Evolutionary conservation across 1,140 invertebrate genomes (phyloP).

Genomic region (Steinernema khuongi): DNA sequence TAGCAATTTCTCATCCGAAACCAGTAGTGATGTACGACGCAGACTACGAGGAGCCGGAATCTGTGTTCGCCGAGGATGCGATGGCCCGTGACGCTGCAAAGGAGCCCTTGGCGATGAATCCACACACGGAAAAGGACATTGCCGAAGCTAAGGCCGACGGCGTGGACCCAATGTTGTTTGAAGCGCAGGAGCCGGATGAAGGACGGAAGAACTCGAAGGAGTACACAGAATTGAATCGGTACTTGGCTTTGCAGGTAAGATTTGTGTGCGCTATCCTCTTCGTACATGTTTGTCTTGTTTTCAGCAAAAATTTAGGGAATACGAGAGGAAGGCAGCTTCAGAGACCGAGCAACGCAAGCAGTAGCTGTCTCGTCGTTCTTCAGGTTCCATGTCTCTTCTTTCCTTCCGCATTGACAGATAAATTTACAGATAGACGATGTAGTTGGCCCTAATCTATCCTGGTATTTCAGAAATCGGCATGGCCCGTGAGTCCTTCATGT

Average conservation of each 20-base stretch:
- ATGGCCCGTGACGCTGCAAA: background rate
- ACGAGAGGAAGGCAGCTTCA: no score
- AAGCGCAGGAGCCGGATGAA: background rate
- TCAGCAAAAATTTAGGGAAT: background rate
- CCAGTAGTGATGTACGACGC: no score
- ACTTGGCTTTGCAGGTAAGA: background rate
- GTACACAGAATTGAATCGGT: background rate
- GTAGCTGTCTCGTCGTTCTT: no score
- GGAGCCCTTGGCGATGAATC: background rate
- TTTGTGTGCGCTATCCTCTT: background rate
- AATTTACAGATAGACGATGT: no score
- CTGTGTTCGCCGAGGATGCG: background rate
- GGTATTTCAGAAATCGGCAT: no score
- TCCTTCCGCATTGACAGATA: no score
- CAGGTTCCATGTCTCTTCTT: no score
- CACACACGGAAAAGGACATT: background rate
- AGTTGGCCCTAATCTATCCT: no score
- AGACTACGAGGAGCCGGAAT: background rate
- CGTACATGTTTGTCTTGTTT: background rate
- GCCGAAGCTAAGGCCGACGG: background rate
- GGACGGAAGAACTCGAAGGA: background rate
- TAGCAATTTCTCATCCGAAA: no score
- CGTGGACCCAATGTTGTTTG: background rate
- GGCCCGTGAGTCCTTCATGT: background rate
- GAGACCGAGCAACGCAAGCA: no score